A percentile compares a stretch with the other conserved stretches of the same genome.
phyloP scores from a whole-genome alignment of 1,140 invertebrate genomes.

The Rhopalosiphum padi region DNA sequence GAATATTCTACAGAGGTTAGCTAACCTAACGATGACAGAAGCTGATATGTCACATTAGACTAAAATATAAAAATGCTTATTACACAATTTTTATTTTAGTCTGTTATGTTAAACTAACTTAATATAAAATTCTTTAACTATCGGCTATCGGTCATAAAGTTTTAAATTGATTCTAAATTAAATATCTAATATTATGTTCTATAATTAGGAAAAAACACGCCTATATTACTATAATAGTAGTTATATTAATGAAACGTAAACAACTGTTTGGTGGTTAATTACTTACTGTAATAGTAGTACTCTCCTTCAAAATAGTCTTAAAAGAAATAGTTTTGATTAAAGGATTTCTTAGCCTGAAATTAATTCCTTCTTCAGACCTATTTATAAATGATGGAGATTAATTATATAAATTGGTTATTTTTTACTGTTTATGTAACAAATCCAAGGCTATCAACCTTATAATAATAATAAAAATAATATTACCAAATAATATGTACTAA shows the following conservation, averaged over 20 bases:
- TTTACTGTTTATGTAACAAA: background rate
- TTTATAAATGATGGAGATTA: background rate
- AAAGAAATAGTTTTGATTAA: background rate
- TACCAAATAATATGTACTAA: background rate
- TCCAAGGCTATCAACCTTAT: background rate
- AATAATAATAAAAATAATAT: background rate
- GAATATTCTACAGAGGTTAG: no score
- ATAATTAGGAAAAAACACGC: background rate
- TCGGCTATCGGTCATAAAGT: background rate
- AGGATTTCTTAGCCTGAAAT: background rate
- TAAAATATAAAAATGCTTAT: no score
- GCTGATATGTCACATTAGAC: no score
- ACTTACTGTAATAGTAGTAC: background rate
- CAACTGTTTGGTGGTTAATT: background rate
- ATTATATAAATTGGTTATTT: conserved; percentile 9
- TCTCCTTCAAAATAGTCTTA: background rate
- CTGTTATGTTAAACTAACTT: background rate
- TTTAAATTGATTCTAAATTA: background rate
- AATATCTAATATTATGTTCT: background rate
- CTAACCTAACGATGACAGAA: no score
- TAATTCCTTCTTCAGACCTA: background rate
- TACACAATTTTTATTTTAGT: no score
- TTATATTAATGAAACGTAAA: background rate
- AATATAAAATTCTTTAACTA: background rate
- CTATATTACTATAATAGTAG: no score